A percentile compares a stretch with the other conserved stretches of the same genome.
phyloP scores from a whole-genome alignment of 2,113 vertebrate genomes.

The Siniperca chuatsi region DNA sequence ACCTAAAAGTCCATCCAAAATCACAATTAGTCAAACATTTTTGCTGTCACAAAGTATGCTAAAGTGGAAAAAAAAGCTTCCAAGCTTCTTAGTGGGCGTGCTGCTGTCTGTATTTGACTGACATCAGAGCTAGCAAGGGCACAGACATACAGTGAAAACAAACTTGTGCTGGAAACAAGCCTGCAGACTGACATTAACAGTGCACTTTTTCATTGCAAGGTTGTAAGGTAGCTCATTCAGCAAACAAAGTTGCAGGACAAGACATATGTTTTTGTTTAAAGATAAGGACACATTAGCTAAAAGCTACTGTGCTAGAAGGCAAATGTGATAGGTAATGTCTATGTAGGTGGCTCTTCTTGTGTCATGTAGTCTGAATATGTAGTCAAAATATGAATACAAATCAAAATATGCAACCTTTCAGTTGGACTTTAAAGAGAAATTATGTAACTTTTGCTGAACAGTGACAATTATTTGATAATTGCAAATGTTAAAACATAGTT shows the following conservation, averaged over 20 bases:
- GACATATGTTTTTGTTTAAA: not conserved
- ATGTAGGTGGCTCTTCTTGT: too few relatives aligned
- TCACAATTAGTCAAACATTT: not conserved
- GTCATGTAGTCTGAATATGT: too few relatives aligned
- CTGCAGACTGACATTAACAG: not conserved
- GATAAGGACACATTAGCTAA: not conserved
- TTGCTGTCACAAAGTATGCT: not conserved
- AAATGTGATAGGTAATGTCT: not conserved
- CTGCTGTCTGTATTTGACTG: not conserved
- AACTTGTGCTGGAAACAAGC: not conserved
- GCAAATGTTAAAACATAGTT: not conserved
- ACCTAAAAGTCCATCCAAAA: slow-evolving; percentile 1
- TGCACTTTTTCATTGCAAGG: not conserved
- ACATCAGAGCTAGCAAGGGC: not conserved
- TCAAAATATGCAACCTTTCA: too few relatives aligned
- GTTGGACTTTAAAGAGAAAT: too few relatives aligned
- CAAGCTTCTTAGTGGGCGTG: not conserved
- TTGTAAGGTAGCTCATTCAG: not conserved
- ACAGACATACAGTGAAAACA: not conserved
- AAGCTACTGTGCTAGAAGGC: not conserved
- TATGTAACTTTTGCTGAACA: too few relatives aligned
- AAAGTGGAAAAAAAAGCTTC: not conserved
- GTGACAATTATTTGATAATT: not conserved
- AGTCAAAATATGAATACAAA: too few relatives aligned
- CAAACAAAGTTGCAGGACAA: not conserved